phyloP scores from a whole-genome alignment of 2,888 invertebrate genomes.

The Epinotia brunnichana region DNA sequence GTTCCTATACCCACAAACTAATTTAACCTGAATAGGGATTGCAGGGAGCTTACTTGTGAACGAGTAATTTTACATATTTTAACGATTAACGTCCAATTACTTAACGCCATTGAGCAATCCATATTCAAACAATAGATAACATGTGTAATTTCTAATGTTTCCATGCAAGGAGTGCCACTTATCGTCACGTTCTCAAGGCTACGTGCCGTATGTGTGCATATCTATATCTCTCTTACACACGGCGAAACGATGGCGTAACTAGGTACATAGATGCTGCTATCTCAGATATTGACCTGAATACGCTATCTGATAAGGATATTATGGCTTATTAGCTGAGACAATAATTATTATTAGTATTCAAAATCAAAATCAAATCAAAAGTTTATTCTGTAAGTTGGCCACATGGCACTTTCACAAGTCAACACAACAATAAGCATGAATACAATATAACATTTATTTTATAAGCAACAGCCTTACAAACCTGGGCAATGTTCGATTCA shows the following conservation, averaged over 20 bases:
- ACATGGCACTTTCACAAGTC: no score
- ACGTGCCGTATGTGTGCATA: constrained; percentile 43
- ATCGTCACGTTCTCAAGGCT: constrained; percentile 51
- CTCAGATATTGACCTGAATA: constrained; percentile 79
- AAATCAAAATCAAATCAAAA: no score
- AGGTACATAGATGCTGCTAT: constrained; percentile 58
- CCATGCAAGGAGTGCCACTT: constrained; percentile 53
- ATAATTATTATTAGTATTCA: constrained; percentile 14
- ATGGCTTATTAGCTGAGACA: constrained; percentile 43
- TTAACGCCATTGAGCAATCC: constrained; percentile 34
- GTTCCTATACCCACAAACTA: background rate
- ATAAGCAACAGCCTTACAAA: no score
- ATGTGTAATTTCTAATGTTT: constrained; percentile 38
- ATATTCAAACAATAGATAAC: constrained; percentile 30
- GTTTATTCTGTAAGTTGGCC: no score
- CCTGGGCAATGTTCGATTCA: no score
- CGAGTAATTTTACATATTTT: background rate
- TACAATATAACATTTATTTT: no score
- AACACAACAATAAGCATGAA: no score
- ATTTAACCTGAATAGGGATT: background rate
- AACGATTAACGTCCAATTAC: constrained; percentile 1
- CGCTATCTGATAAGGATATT: constrained; percentile 67
- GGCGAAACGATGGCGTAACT: constrained; percentile 17
- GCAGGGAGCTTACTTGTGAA: background rate
- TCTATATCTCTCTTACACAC: constrained; percentile 15